Evolutionary conservation across 1,140 invertebrate species (phyloP), one percentile per base, ranked within the genome.

Genomic region (Tachypleus tridentatus): DNA sequence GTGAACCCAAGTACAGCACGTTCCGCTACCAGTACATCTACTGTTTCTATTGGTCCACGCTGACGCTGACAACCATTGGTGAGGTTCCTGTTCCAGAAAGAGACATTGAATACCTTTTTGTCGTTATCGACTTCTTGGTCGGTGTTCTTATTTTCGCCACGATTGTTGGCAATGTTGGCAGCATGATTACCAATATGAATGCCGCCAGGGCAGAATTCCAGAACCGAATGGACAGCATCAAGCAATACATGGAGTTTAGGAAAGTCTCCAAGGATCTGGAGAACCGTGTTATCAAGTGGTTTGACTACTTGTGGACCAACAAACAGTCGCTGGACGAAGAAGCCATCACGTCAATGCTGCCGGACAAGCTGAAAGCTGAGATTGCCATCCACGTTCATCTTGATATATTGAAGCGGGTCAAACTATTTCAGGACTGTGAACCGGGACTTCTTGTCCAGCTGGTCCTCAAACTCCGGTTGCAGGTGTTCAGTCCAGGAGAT

Each of bases 111-210:
- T 93, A 90, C 76, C 74, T 91, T 10, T 93, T 93, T 72, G 90
- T 93, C 4, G 89, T 91, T 0, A 82, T 86, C 3, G 91, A 93
- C 76, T 91, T 93, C 75, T 80, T 94, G 63, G 88, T 91, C 3
- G 91, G 89, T 6, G 89, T 93, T 0, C 76, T 93, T 52, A 91
- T 93, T 69, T 92, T 90, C 72, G 87, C 89, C 57, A 93, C 89
- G 57, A 93, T 93, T 73, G 89, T 93, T 57, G 90, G 89, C 73
- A 90, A 94, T 78, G 91, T 92, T 64, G 91, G 93, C 58, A 91
- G 88, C 63, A 96, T 97, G 91, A 96, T 97, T 70, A 93, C 91
- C 7, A 95, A 96, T 74, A 96, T 96, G 91, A 95, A 95, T 76
- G 89, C 93, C 4, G 87, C 89, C 0, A 77, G 91, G 66, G 88